Conservation (phyloP, 2,113 vertebrate genomes). For the Lutjanus erythropterus region DNA sequence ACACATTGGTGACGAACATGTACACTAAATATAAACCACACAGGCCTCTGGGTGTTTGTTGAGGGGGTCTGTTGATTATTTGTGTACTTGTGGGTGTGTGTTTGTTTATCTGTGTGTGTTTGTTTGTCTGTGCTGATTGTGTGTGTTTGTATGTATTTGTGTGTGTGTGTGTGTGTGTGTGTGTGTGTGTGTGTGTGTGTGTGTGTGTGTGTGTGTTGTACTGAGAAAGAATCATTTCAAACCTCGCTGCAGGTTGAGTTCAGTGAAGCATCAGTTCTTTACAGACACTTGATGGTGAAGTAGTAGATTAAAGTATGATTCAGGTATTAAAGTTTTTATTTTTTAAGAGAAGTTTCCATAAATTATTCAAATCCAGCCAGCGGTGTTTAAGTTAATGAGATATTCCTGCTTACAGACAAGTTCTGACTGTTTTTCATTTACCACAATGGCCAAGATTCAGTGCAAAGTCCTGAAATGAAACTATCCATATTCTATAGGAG, state of each 20-base stretch:
- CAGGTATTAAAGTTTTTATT: not conserved
- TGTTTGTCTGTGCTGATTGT: not conserved
- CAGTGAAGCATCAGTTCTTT: not conserved
- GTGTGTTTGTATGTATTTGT: conserved; percentile 17
- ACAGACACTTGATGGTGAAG: not conserved
- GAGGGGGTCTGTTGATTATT: conserved; percentile 26
- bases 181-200: not conserved
- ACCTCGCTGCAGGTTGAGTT: not conserved
- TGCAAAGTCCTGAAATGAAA: not conserved
- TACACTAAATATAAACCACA: conserved; percentile 59
- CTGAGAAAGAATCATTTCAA: not conserved
- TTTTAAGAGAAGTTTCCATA: not conserved
- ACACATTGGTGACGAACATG: conserved; percentile 48
- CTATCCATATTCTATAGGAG: not conserved
- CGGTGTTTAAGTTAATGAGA: not conserved
- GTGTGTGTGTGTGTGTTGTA: not conserved
- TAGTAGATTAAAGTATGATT: no score
- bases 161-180: not conserved
- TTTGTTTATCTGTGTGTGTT: no score
- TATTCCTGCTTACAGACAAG: not conserved
- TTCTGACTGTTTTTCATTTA: not conserved
- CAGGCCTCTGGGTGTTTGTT: conserved; percentile 46
- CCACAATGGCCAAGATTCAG: not conserved
- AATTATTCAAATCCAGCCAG: not conserved
- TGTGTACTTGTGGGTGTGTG: conserved; percentile 14